Conservation (phyloP, 2,797 vertebrate genomes). For the Lepilemur ruficaudatus region DNA sequence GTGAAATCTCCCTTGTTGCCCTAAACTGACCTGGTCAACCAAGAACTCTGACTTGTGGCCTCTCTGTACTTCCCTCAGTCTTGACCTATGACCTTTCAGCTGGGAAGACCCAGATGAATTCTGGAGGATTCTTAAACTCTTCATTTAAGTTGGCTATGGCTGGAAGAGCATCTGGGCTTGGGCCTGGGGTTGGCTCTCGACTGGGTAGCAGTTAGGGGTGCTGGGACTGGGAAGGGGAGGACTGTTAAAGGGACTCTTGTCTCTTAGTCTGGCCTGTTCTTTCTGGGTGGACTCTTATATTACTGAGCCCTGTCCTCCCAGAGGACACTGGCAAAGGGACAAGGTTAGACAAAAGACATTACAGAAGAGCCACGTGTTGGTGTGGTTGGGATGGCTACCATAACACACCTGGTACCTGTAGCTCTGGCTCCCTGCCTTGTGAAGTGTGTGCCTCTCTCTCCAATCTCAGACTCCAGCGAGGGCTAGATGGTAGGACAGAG, state of each 20-base stretch:
- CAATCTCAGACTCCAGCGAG: background rate
- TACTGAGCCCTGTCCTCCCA: background rate
- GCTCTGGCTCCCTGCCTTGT: background rate
- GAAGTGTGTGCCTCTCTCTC: background rate
- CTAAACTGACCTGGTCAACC: background rate
- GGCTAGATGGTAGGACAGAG: background rate
- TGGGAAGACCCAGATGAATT: background rate
- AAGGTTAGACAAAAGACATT: background rate
- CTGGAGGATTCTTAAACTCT: background rate
- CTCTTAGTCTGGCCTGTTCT: background rate
- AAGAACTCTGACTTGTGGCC: background rate
- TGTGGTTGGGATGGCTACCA: background rate
- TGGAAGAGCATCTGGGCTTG: background rate
- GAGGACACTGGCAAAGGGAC: background rate
- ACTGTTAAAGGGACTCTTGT: background rate
- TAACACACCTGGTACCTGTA: background rate
- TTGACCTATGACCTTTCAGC: background rate
- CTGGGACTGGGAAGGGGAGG: background rate
- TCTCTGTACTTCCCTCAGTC: background rate
- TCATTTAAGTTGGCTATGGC: background rate
- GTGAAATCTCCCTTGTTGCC: background rate
- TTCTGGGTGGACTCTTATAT: background rate
- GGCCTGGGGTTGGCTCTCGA: background rate
- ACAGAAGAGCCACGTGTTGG: background rate
- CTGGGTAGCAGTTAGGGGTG: background rate